These are phyloP conservation scores for Lasioglossum lativentre DNA, from an alignment of 2,888 invertebrate genomes.

Conservation along the genomic window DNA sequence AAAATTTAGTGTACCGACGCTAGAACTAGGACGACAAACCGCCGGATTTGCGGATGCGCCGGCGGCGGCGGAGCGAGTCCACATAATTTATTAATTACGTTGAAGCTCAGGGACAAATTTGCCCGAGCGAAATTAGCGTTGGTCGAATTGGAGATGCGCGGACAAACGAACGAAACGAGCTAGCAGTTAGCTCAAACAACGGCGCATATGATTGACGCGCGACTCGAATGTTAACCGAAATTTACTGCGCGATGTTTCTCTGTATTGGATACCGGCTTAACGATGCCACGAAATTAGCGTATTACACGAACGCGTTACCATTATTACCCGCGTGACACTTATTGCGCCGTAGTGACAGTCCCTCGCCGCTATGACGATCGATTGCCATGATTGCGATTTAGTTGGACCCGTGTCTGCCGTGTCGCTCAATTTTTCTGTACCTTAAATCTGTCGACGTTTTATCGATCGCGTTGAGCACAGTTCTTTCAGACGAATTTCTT, in stretches of 20 bases:
- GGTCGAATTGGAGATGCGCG: constrained; percentile 51
- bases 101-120: constrained; percentile 52
- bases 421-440: no score
- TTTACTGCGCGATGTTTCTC: constrained; percentile 25
- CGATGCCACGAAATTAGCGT: constrained; percentile 11
- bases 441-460: no score
- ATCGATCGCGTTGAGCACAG: no score
- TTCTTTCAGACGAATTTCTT: no score
- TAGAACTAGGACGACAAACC: not conserved
- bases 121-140: constrained; percentile 53
- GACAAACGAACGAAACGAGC: constrained; percentile 59
- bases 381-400: not conserved
- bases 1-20: not conserved
- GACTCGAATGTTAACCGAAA: constrained; percentile 57
- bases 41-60: constrained; percentile 34
- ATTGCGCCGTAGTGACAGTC: not conserved
- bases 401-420: not conserved
- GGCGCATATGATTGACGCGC: constrained; percentile 55
- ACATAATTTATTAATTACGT: constrained; percentile 62
- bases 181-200: constrained; percentile 55
- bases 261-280: not conserved
- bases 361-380: not conserved
- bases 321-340: not conserved
- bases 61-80: not conserved
- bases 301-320: not conserved